Evolutionary conservation across 2,113 vertebrate genomes (phyloP).

Genomic region (Halcyon malimbica): DNA sequence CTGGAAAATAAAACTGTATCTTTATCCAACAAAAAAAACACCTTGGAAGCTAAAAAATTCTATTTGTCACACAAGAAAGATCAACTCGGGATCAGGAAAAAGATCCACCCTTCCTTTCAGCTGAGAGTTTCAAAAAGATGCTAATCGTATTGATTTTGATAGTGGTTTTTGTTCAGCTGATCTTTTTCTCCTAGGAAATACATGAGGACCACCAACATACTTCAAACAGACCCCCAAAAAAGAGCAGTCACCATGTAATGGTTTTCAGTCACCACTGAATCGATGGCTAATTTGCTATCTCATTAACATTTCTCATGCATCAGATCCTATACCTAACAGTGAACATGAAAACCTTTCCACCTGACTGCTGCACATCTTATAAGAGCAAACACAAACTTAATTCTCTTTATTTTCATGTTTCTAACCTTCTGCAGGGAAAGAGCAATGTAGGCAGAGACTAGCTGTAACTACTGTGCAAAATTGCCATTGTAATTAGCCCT

Average conservation of each 20-base stretch:
- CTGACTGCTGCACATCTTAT: not conserved
- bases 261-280: slow-evolving; percentile 45
- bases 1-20: not conserved
- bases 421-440: not conserved
- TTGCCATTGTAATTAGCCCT: not conserved
- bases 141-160: slow-evolving; percentile 46
- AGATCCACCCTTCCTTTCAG: not conserved
- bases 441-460: not conserved
- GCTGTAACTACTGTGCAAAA: not conserved
- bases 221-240: slow-evolving; percentile 38
- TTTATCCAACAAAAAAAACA: not conserved
- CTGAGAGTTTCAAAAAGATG: not conserved
- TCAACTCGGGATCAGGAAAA: not conserved
- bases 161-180: slow-evolving; percentile 28
- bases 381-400: not conserved
- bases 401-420: slow-evolving; percentile 7
- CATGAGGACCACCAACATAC: slow-evolving; percentile 41
- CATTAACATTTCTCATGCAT: slow-evolving; percentile 25
- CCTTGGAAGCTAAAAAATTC: not conserved
- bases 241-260: slow-evolving; percentile 18
- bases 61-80: not conserved
- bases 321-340: not conserved
- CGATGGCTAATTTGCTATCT: slow-evolving; percentile 41
- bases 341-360: slow-evolving; percentile 5
- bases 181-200: slow-evolving; percentile 40